These are phyloP conservation scores for Halichondria panicea DNA, from an alignment of 37 sponge, comb jelly and placozoan genomes.

Conservation along the genomic window DNA sequence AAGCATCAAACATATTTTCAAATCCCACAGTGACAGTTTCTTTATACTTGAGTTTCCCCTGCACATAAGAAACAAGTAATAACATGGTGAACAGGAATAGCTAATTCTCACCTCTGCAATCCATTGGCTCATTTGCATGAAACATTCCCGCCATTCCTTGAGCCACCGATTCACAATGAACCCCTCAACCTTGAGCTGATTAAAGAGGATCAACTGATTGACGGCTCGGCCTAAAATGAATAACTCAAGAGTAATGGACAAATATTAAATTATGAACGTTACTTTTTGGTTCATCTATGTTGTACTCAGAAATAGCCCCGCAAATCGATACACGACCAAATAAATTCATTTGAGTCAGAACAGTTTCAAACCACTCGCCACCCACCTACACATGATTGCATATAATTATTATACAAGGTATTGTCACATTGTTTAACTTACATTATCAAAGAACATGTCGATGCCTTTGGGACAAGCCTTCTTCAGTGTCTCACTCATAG, in stretches of 20 bases:
- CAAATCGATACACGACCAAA: constrained; percentile 78
- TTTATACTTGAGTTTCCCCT: no score
- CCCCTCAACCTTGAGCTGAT: constrained; percentile 76
- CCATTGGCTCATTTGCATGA: constrained; percentile 62
- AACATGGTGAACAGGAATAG: no score
- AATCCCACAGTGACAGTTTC: no score
- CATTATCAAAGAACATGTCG: constrained; percentile 91
- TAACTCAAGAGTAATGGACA: no score
- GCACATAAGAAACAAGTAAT: no score
- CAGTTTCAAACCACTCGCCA: constrained; percentile 76
- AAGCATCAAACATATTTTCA: no score
- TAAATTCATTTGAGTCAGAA: constrained; percentile 65
- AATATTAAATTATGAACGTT: background rate
- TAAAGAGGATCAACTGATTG: constrained; percentile 29
- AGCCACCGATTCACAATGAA: constrained; percentile 60
- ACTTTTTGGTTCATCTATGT: constrained; percentile 34
- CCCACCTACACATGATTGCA: no score
- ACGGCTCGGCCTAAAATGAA: constrained; percentile 12
- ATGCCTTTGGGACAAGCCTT: constrained; percentile 88
- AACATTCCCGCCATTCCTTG: constrained; percentile 47
- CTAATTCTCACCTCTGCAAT: constrained; percentile 66
- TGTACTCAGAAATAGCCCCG: constrained; percentile 82
- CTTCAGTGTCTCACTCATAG: constrained; percentile 59
- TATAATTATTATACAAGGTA: no score
- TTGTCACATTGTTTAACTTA: no score